Evolutionary conservation across 2,888 invertebrate genomes (phyloP).

Genomic region (Habrosyne pyritoides): DNA sequence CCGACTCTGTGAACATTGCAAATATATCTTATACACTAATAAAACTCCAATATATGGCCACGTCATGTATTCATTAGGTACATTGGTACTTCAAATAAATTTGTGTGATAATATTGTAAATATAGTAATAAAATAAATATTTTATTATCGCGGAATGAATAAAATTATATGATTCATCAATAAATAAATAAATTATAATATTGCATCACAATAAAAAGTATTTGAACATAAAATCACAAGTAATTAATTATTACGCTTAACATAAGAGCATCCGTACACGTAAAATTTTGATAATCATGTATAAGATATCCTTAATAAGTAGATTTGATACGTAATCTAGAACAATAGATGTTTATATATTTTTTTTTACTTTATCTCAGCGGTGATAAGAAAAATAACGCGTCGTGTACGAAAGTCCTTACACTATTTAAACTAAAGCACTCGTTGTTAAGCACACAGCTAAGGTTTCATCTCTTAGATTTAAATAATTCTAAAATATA

Average conservation of each 20-base stretch:
- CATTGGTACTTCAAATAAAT: slow-evolving; percentile 21
- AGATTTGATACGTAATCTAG: not conserved
- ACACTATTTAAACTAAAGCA: not conserved
- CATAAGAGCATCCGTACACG: not conserved
- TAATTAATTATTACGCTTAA: not conserved
- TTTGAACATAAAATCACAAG: slow-evolving; percentile 4
- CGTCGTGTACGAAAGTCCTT: not conserved
- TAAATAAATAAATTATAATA: slow-evolving; percentile 10
- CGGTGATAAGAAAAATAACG: not conserved
- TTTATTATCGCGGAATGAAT: slow-evolving; percentile 36
- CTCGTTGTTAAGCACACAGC: too few relatives aligned
- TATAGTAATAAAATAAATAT: slow-evolving; percentile 24
- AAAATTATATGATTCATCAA: slow-evolving; percentile 11
- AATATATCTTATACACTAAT: slow-evolving; percentile 30
- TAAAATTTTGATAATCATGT: not conserved
- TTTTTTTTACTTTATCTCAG: too few relatives aligned
- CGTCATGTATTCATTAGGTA: slow-evolving; percentile 45
- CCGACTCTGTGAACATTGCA: slow-evolving; percentile 9
- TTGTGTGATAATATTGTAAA: slow-evolving; percentile 22
- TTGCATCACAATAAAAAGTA: slow-evolving; percentile 6
- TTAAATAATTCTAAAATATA: not conserved
- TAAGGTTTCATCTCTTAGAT: too few relatives aligned
- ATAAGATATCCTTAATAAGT: not conserved
- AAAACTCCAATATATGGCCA: slow-evolving; percentile 52
- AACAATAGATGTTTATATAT: not conserved